Base-by-base conservation (phyloP, 2,888 invertebrate genomes). In the Rutpela maculata region DNA sequence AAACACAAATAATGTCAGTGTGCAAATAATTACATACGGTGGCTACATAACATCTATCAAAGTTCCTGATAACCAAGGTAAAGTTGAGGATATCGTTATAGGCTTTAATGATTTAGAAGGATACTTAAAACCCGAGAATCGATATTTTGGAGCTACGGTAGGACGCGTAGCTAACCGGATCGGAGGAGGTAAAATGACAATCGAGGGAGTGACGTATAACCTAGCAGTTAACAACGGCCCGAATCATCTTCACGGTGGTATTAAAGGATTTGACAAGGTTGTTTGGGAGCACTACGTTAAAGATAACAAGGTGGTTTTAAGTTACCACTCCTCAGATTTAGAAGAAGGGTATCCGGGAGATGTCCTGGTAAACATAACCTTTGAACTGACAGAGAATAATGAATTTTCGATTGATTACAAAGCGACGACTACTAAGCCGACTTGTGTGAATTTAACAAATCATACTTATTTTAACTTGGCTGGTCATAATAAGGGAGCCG, bases 381-480 rank as follows among this genome's bases (percentile, higher is more conserved):
- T 95, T 86, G 92, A 93, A 81, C 91, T 98, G 22, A 94, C 93
- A 5, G 92, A 93, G 22, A 93, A 95, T 80, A 96, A 97, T 86
- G 93, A 93, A 78, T 91, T 99, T 56, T 90, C 92, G 74, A 93
- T 98, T 5, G 92, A 94, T 78, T 96, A 96, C 92, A 93, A 91
- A 81, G 97, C 96, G 18, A 93, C 92, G 4, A 93, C 95, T 1
- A 94, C 93, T 5, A 95, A 95, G 86, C 92, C 95, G 0, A 98
- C 97, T 0, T 93, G 95, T 10, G 91, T 98, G 77, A 98, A 97
- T 89, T 90, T 99, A 74, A 97, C 97, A 67, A 96, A 95, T 88
- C 95, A 98, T 86, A 93, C 95, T 0, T 98, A 96, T 89, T 98
- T 98, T 89, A 99, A 99, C 90, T 91, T 99, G 56, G 96, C 94